Percentiles rank a stretch among this genome's conserved stretches.
Evolutionary conservation across 1,140 invertebrate genomes (phyloP).

Genomic region (Reticulitermes speratus): DNA sequence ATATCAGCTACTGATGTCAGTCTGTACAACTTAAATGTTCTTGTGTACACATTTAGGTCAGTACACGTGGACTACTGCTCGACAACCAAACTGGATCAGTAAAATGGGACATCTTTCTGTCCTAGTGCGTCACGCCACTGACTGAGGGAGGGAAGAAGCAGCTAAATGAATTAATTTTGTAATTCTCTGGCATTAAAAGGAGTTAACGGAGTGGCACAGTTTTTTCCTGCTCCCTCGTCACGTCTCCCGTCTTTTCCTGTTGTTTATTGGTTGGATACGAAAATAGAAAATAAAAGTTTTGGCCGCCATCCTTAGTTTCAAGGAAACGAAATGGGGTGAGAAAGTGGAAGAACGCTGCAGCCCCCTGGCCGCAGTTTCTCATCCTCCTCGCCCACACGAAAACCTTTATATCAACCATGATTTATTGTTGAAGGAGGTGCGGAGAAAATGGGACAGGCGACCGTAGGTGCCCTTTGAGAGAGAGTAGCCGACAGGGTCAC

Average conservation of each 20-base stretch:
- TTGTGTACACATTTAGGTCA: too few species aligned
- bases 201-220: background rate
- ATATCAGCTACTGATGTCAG: too few species aligned
- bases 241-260: background rate
- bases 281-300: conserved; percentile 9
- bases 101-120: too few species aligned
- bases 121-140: too few species aligned
- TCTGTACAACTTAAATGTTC: too few species aligned
- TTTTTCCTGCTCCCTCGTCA: background rate
- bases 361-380: background rate
- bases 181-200: background rate
- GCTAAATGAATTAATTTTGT: conserved; percentile 14
- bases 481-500: background rate
- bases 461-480: conserved; percentile 4
- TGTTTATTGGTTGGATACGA: conserved; percentile 2
- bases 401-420: conserved; percentile 19
- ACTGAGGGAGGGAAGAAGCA: background rate
- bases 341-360: background rate
- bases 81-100: too few species aligned
- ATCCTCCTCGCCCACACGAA: background rate
- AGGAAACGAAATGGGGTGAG: background rate
- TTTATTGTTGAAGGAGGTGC: background rate
- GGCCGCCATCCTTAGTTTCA: background rate
- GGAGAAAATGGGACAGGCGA: conserved; percentile 11
- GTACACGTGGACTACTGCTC: too few species aligned